Conservation (phyloP, 2,113 vertebrate species). For the Vulpes lagopus region DNA sequence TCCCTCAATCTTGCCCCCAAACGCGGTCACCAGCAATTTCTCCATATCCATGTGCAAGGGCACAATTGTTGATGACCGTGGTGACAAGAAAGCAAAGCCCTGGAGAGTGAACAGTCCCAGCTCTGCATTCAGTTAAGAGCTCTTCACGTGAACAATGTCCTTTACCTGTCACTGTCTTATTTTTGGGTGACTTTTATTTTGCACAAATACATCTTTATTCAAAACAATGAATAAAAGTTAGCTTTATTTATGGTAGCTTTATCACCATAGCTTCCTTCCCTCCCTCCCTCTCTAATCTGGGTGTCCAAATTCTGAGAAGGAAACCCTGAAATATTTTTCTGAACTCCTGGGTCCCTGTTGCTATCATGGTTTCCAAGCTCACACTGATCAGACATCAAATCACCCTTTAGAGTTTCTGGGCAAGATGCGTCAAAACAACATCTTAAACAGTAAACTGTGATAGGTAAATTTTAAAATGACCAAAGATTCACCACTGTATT, state of each 20-base stretch:
- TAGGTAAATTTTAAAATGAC: neutral
- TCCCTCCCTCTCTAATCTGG: neutral
- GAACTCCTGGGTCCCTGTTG: slow-evolving; percentile 48
- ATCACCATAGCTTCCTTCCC: neutral
- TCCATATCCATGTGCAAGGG: slow-evolving; percentile 58
- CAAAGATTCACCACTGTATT: neutral
- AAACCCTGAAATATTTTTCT: slow-evolving; percentile 56
- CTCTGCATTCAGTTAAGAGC: neutral
- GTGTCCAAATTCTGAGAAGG: slow-evolving; percentile 45
- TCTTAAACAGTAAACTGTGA: neutral
- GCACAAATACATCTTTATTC: slow-evolving; percentile 58
- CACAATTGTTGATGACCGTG: neutral
- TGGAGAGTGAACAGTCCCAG: neutral
- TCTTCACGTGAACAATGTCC: neutral
- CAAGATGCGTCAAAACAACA: slow-evolving; percentile 22
- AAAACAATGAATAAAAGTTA: slow-evolving; percentile 36
- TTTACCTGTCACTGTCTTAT: slow-evolving; percentile 25
- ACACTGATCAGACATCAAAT: neutral
- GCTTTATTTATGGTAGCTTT: slow-evolving; percentile 28
- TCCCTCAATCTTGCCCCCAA: slow-evolving; percentile 53
- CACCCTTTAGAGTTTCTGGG: neutral
- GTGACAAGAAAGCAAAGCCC: slow-evolving; percentile 41
- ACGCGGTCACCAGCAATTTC: slow-evolving; percentile 77
- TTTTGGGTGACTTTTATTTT: slow-evolving; percentile 66
- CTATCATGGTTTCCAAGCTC: neutral